These are phyloP conservation scores for Vidua macroura DNA, from an alignment of 2,113 vertebrate genomes.

Conservation along the genomic window DNA sequence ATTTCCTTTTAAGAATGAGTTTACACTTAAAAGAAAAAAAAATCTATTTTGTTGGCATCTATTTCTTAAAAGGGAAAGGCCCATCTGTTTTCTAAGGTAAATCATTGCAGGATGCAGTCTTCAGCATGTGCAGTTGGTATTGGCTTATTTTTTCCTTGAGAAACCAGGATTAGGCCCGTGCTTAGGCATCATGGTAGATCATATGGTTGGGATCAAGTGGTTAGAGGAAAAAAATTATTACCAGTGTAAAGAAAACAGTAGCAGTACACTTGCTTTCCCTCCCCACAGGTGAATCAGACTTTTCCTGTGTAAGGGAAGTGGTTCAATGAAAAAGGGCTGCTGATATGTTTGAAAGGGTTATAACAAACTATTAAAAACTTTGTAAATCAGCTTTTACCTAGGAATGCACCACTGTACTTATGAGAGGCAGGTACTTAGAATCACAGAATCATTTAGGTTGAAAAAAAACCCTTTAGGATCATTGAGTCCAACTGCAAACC, in stretches of 20 bases:
- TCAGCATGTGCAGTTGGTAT: background rate
- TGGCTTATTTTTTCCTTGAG: background rate
- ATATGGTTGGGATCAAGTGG: background rate
- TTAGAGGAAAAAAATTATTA: background rate
- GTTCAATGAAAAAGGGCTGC: background rate
- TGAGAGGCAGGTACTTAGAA: background rate
- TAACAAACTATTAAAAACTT: background rate
- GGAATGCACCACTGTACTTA: background rate
- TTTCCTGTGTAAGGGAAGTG: background rate
- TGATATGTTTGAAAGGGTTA: background rate
- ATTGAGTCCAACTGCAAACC: background rate
- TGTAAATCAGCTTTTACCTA: background rate
- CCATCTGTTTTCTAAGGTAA: background rate
- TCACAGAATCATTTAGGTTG: background rate
- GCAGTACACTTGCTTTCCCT: background rate
- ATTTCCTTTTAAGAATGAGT: background rate
- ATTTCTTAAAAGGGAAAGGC: background rate
- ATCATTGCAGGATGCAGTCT: background rate
- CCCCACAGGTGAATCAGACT: background rate
- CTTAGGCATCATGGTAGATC: background rate
- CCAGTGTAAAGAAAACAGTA: background rate
- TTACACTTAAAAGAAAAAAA: background rate
- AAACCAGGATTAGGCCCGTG: background rate
- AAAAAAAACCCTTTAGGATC: background rate
- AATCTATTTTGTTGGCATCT: background rate